These are phyloP conservation scores for Corythoichthys intestinalis DNA, from an alignment of 2,113 vertebrate species.

Conservation along the genomic window DNA sequence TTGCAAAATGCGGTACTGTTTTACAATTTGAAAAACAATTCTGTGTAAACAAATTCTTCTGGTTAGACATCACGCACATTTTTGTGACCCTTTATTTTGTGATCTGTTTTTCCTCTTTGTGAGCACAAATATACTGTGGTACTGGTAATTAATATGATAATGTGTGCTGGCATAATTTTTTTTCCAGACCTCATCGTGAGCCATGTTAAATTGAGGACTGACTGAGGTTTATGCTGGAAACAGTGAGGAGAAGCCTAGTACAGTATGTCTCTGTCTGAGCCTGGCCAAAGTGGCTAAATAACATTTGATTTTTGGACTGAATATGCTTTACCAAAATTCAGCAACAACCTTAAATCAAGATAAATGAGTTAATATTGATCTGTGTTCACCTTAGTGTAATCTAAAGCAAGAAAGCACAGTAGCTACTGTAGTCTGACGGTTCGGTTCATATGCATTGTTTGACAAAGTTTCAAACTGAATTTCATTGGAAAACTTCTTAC, in stretches of 20 bases:
- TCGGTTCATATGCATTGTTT: conserved; percentile 23
- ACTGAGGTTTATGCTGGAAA: conserved; percentile 64
- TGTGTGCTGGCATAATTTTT: conserved; percentile 46
- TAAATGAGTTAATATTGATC: conserved; percentile 30
- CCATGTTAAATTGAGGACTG: conserved; percentile 57
- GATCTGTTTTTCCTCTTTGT: conserved; percentile 36
- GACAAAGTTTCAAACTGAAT: conserved; percentile 41
- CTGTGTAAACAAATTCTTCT: conserved; percentile 55
- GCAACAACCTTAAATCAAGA: conserved; percentile 35
- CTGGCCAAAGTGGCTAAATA: conserved; percentile 41
- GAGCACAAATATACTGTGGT: conserved; percentile 49
- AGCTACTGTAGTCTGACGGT: conserved; percentile 20
- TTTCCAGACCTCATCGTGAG: conserved; percentile 54
- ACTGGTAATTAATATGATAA: conserved; percentile 70
- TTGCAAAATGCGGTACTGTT: conserved; percentile 17
- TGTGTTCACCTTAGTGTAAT: conserved; percentile 17
- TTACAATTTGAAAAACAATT: conserved; percentile 9
- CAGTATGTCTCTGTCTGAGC: conserved; percentile 54
- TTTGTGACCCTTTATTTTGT: conserved; percentile 38
- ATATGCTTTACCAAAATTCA: conserved; percentile 8
- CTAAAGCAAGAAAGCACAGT: conserved; percentile 13
- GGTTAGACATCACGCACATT: conserved; percentile 40
- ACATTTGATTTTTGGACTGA: conserved; percentile 49
- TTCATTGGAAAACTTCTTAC: conserved; percentile 9
- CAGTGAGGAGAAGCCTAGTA: conserved; percentile 45